These are phyloP conservation scores for Macheiramphus alcinus DNA, from an alignment of 2,113 vertebrate species.

Conservation along the genomic window DNA sequence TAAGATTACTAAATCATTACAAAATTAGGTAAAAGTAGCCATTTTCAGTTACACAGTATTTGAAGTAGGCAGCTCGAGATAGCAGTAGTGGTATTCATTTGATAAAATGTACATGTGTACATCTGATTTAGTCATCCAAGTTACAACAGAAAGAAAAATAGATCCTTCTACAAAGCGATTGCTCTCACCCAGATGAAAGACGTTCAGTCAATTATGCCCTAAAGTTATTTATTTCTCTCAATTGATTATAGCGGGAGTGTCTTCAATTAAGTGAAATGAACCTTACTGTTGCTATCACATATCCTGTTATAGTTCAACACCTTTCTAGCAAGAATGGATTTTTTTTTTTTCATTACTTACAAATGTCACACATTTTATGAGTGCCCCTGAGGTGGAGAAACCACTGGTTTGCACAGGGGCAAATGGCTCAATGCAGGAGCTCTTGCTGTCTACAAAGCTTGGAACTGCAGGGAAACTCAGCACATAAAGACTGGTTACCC, in stretches of 20 bases:
- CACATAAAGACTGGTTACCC: background rate
- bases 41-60: background rate
- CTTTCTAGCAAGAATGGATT: background rate
- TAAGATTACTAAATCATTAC: background rate
- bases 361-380: background rate
- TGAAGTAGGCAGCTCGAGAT: background rate
- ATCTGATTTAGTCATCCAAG: background rate
- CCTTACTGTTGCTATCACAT: background rate
- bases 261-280: background rate
- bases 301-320: background rate
- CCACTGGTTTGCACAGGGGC: background rate
- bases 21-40: background rate
- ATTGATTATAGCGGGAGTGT: background rate
- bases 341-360: background rate
- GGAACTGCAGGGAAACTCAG: background rate
- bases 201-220: background rate
- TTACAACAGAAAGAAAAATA: background rate
- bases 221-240: background rate
- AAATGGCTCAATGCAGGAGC: accelerated
- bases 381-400: background rate
- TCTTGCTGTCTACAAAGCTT: background rate
- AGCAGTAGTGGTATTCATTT: background rate
- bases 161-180: background rate
- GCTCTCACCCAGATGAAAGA: background rate
- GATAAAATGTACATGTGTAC: background rate